Evolutionary conservation across 2,888 invertebrate genomes (phyloP).

Genomic region (Tiphia femorata): DNA sequence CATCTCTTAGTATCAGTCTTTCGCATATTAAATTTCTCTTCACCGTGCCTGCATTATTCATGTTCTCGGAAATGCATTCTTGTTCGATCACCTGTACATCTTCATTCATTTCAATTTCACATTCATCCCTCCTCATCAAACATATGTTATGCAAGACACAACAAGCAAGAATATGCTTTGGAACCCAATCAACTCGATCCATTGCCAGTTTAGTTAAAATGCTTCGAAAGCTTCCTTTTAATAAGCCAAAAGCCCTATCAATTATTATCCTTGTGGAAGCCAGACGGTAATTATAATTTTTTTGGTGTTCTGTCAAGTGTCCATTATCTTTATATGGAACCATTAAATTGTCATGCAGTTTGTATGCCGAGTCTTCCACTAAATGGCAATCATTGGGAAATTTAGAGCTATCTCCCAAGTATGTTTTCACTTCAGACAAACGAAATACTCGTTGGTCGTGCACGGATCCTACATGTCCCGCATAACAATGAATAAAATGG

Average conservation of each 20-base stretch:
- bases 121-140: slow-evolving; percentile 11
- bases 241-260: slow-evolving; percentile 22
- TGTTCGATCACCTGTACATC: slow-evolving; percentile 1
- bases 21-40: slow-evolving; percentile 20
- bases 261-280: slow-evolving; percentile 20
- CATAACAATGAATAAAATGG: slow-evolving; percentile 23
- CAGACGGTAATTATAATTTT: slow-evolving; percentile 21
- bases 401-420: slow-evolving; percentile 12
- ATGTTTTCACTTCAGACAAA: slow-evolving; percentile 13
- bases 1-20: slow-evolving; percentile 14
- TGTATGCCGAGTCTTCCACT: slow-evolving; percentile 22
- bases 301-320: slow-evolving; percentile 15
- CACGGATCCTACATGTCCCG: slow-evolving; percentile 25
- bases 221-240: slow-evolving; percentile 23
- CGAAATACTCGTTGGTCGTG: slow-evolving; percentile 23
- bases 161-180: slow-evolving; percentile 23
- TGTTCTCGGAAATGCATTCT: neutral
- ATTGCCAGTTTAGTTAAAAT: slow-evolving; percentile 15
- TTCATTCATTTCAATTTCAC: too few species aligned
- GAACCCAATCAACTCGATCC: slow-evolving; percentile 9
- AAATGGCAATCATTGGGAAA: slow-evolving; percentile 23
- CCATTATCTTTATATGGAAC: slow-evolving; percentile 21
- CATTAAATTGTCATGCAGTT: slow-evolving; percentile 17
- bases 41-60: neutral
- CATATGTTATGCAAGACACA: slow-evolving; percentile 25